Conservation (phyloP, 37 sponge, comb jelly and placozoan species). For the Ianthella basta region DNA sequence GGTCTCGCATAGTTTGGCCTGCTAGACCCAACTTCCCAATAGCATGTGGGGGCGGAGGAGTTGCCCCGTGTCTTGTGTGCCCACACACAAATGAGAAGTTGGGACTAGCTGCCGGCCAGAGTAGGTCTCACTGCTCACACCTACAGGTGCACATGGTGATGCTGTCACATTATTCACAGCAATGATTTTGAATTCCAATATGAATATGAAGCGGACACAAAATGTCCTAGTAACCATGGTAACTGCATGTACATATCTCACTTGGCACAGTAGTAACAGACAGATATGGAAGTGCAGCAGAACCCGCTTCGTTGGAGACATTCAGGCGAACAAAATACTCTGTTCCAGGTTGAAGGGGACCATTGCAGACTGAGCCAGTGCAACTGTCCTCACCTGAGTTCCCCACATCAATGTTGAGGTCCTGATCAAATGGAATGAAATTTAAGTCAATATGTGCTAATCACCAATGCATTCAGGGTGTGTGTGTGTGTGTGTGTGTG, state of each 20-base stretch:
- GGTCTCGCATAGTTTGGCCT: too few species aligned
- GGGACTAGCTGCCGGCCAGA: too few species aligned
- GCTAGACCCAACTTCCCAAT: too few species aligned
- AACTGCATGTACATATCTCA: neutral
- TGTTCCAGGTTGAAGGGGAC: constrained; percentile 45
- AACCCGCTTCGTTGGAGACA: constrained; percentile 27
- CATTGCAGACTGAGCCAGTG: constrained; percentile 52
- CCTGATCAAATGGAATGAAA: neutral
- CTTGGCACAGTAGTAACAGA: neutral
- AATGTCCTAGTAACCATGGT: neutral
- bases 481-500: constrained; percentile 34
- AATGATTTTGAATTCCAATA: too few species aligned
- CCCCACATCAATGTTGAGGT: constrained; percentile 17
- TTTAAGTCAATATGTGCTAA: neutral
- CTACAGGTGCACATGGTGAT: too few species aligned
- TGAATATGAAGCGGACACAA: neutral
- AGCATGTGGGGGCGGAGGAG: too few species aligned
- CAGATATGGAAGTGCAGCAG: neutral
- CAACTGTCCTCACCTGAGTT: constrained; percentile 24
- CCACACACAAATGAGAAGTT: too few species aligned
- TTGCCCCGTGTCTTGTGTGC: too few species aligned
- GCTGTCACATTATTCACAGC: too few species aligned
- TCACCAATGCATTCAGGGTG: neutral
- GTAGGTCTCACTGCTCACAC: too few species aligned
- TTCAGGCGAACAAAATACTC: constrained; percentile 45